Conservation (phyloP, 1,140 invertebrate genomes). For the Hyphantria cunea region DNA sequence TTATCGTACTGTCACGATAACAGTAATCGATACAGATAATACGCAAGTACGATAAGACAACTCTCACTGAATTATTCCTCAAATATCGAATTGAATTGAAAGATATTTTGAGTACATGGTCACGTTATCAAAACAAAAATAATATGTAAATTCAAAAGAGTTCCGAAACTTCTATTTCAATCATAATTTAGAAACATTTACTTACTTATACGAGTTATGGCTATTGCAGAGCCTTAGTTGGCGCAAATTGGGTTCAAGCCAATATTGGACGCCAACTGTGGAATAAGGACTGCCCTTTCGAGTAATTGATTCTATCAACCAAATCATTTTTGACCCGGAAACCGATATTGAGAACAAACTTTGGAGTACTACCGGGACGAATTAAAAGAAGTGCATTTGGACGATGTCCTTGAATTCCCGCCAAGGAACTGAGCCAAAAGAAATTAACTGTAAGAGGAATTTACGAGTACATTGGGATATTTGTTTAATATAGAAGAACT, state of each 20-base stretch:
- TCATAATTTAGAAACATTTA: slow-evolving; percentile 13
- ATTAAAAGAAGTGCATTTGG: slow-evolving; percentile 36
- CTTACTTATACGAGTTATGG: slow-evolving; percentile 10
- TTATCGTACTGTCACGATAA: slow-evolving; percentile 61
- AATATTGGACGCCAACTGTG: slow-evolving; percentile 55
- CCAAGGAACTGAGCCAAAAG: slow-evolving; percentile 45
- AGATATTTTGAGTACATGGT: slow-evolving; percentile 20
- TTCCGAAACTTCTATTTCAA: not conserved
- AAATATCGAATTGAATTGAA: slow-evolving; percentile 19
- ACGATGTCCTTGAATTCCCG: slow-evolving; percentile 29
- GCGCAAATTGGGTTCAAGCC: slow-evolving; percentile 59
- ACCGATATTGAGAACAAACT: slow-evolving; percentile 3
- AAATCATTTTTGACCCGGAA: slow-evolving; percentile 21
- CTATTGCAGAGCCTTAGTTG: slow-evolving; percentile 45
- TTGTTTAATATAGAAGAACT: slow-evolving; percentile 1
- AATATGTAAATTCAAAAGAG: not conserved
- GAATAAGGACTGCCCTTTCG: slow-evolving; percentile 46
- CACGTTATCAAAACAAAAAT: slow-evolving; percentile 13
- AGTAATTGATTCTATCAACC: slow-evolving; percentile 39
- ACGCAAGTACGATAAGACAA: slow-evolving; percentile 50
- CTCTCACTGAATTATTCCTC: slow-evolving; percentile 40
- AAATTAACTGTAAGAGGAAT: slow-evolving; percentile 36
- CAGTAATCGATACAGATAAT: slow-evolving; percentile 69
- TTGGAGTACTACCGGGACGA: slow-evolving; percentile 3
- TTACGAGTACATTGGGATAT: slow-evolving; percentile 24